Percentiles rank a stretch among this genome's conserved stretches.
Evolutionary conservation across 37 sponge, comb jelly and placozoan species (phyloP).

Genomic region (Geodia barretti): DNA sequence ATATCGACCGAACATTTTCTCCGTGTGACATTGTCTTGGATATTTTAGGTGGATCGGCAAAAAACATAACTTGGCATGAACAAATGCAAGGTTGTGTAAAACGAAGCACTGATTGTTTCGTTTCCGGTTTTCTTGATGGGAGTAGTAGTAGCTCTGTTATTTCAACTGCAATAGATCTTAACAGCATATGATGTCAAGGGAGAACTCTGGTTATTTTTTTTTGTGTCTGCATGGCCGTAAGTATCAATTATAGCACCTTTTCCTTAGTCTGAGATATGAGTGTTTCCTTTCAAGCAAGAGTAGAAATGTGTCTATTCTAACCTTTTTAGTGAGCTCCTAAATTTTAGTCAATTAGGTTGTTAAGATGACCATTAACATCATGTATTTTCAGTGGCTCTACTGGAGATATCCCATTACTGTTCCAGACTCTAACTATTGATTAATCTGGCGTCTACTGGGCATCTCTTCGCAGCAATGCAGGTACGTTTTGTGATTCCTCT

Average conservation of each 20-base stretch:
- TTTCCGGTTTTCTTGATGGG: neutral
- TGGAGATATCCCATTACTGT: slow-evolving; percentile 10
- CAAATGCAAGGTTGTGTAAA: slow-evolving; percentile 13
- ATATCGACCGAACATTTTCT: slow-evolving; percentile 21
- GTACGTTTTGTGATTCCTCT: slow-evolving; percentile 22
- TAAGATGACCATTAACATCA: slow-evolving; percentile 16
- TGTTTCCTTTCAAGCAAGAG: neutral
- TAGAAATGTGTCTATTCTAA: neutral
- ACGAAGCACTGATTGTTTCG: neutral
- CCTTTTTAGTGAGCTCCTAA: too few species aligned
- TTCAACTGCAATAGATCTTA: slow-evolving; percentile 4
- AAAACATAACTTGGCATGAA: slow-evolving; percentile 18
- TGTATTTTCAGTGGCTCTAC: slow-evolving; percentile 26
- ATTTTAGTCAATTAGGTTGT: slow-evolving; percentile 11
- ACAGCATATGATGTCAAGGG: neutral
- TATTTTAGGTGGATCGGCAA: neutral
- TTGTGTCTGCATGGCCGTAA: neutral
- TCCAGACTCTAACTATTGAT: neutral
- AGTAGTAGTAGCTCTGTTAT: slow-evolving; percentile 16
- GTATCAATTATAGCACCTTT: slow-evolving; percentile 6
- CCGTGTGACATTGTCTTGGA: neutral
- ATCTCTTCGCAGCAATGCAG: slow-evolving; percentile 11
- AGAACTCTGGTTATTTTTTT: neutral
- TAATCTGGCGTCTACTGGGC: neutral
- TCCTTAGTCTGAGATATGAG: slow-evolving; percentile 17